Evolutionary conservation across 1,140 invertebrate genomes (phyloP).

Genomic region (Ectropis grisescens): DNA sequence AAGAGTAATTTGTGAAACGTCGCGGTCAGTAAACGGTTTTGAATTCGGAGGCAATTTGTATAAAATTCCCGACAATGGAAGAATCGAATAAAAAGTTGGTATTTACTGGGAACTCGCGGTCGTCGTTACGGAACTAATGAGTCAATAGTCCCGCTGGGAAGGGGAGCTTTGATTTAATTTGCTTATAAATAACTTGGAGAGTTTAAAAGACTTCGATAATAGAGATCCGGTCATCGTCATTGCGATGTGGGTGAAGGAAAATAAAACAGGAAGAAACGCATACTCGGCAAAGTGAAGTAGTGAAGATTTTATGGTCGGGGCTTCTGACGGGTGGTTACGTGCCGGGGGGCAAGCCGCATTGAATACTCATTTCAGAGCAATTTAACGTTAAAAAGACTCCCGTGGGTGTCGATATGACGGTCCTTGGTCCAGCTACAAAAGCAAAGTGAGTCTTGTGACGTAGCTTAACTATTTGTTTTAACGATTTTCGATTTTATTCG

Average conservation of each 20-base stretch:
- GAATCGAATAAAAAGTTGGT: slow-evolving; percentile 18
- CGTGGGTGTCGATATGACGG: slow-evolving; percentile 14
- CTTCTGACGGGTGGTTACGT: slow-evolving; percentile 16
- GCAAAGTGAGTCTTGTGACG: too few relatives aligned
- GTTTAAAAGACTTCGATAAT: too few relatives aligned
- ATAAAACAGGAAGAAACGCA: background rate
- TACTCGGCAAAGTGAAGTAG: slow-evolving; percentile 4
- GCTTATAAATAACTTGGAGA: too few relatives aligned
- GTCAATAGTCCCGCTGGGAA: background rate
- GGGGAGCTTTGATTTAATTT: too few relatives aligned
- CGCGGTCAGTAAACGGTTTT: slow-evolving; percentile 16
- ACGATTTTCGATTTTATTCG: too few relatives aligned
- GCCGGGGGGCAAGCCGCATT: slow-evolving; percentile 17
- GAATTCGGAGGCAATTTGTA: slow-evolving; percentile 23
- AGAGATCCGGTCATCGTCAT: too few relatives aligned
- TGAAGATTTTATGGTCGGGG: background rate
- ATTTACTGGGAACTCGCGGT: slow-evolving; percentile 9
- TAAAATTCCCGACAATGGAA: slow-evolving; percentile 16
- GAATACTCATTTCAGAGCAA: slow-evolving; percentile 32
- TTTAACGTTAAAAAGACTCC: slow-evolving; percentile 27
- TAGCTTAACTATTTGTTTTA: too few relatives aligned
- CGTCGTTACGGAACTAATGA: background rate
- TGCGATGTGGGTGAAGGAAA: too few relatives aligned
- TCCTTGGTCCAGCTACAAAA: too few relatives aligned
- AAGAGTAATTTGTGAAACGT: slow-evolving; percentile 22